Percentiles rank a stretch among this genome's conserved stretches.
phyloP scores from a whole-genome alignment of 1,140 invertebrate species.

The Hycleus cichorii region DNA sequence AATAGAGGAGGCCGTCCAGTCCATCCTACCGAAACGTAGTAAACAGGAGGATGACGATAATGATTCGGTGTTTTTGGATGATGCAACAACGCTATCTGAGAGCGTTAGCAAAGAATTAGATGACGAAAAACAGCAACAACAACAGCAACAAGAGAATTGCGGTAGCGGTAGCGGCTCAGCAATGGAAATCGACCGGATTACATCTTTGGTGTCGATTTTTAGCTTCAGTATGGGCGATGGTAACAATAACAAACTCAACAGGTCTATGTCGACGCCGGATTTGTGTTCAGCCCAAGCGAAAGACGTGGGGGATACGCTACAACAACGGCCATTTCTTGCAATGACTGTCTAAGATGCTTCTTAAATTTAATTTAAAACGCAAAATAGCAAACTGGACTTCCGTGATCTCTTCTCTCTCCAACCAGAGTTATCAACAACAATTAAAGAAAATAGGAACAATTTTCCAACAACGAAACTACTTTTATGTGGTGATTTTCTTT shows the following conservation, averaged over 20 bases:
- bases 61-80: constrained; percentile 40
- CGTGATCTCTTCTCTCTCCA: no score
- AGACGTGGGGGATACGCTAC: constrained; percentile 39
- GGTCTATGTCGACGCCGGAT: constrained; percentile 45
- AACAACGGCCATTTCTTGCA: constrained; percentile 45
- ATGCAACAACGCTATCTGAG: constrained; percentile 38
- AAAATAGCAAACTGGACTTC: no score
- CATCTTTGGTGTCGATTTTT: constrained; percentile 49
- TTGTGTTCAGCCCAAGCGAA: constrained; percentile 47
- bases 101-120: constrained; percentile 35
- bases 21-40: constrained; percentile 45
- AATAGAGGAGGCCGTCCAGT: constrained; percentile 45
- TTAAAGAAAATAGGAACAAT: no score
- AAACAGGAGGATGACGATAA: constrained; percentile 30
- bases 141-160: neutral
- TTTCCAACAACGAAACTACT: no score
- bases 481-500: no score
- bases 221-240: constrained; percentile 44
- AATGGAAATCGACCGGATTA: constrained; percentile 51
- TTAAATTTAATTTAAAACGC: no score
- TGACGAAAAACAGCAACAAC: constrained; percentile 14
- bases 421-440: no score
- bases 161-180: constrained; percentile 26
- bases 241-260: constrained; percentile 35
- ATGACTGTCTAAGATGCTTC: constrained; percentile 42